These are phyloP conservation scores for Tiphia femorata DNA, from an alignment of 2,888 invertebrate species.

Conservation along the genomic window DNA sequence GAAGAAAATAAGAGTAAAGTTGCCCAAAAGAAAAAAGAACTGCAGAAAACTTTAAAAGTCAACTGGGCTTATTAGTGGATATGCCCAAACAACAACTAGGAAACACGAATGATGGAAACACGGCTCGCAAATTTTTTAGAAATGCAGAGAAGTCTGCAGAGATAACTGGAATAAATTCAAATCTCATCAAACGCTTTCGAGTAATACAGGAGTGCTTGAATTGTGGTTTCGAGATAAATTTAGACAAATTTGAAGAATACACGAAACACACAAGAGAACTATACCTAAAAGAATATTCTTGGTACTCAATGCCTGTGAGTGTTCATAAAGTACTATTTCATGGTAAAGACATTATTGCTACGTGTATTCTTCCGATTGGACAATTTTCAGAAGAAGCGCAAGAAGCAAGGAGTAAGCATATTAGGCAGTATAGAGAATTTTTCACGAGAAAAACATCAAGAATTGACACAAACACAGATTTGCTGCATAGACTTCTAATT, in stretches of 20 bases:
- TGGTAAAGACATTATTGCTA: too few species aligned
- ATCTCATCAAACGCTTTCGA: slow-evolving; percentile 11
- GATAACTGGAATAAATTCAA: slow-evolving; percentile 10
- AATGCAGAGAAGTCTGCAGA: slow-evolving; percentile 10
- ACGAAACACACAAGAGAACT: too few species aligned
- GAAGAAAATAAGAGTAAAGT: neutral
- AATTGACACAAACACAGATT: slow-evolving; percentile 7
- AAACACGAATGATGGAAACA: slow-evolving; percentile 17
- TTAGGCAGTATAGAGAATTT: too few species aligned
- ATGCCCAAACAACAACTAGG: slow-evolving; percentile 5
- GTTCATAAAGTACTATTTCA: too few species aligned
- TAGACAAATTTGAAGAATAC: too few species aligned
- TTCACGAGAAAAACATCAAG: slow-evolving; percentile 13
- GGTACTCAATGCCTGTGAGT: too few species aligned
- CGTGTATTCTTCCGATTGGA: too few species aligned
- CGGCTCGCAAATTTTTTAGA: too few species aligned
- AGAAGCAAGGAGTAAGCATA: too few species aligned
- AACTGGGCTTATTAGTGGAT: slow-evolving; percentile 10
- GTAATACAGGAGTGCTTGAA: slow-evolving; percentile 11
- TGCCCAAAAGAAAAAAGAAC: slow-evolving; percentile 1
- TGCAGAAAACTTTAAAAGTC: slow-evolving; percentile 5
- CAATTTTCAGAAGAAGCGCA: too few species aligned
- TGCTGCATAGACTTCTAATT: slow-evolving; percentile 8
- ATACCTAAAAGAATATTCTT: too few species aligned
- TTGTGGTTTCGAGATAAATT: neutral